A percentile compares a stretch with the other conserved stretches of the same genome.
phyloP scores from a whole-genome alignment of 2,113 vertebrate species.

The Megaleporinus macrocephalus region DNA sequence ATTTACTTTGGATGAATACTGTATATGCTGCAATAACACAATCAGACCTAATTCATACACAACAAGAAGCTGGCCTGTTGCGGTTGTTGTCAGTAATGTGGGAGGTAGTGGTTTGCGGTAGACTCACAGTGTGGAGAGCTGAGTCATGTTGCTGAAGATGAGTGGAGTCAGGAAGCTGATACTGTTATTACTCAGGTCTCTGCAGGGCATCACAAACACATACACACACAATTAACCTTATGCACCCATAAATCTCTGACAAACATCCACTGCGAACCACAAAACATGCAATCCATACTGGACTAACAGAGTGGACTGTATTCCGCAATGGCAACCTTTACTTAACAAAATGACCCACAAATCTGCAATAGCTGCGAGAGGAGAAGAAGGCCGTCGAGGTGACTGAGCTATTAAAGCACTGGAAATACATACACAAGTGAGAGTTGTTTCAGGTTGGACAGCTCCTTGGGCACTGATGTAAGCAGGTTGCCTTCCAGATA shows the following conservation, averaged over 20 bases:
- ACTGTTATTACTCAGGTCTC: slow-evolving; percentile 99
- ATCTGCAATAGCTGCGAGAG: not conserved
- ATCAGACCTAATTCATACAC: too few species aligned
- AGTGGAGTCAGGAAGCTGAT: slow-evolving; percentile 86
- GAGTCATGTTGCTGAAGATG: slow-evolving; percentile 97
- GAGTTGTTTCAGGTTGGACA: slow-evolving; percentile 87
- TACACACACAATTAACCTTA: slow-evolving; percentile 18
- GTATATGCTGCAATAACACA: not conserved
- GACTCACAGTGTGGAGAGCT: slow-evolving; percentile 89
- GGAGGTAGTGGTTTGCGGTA: slow-evolving; percentile 71
- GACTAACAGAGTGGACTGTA: not conserved
- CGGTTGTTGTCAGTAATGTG: slow-evolving; percentile 12
- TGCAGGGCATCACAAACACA: slow-evolving; percentile 62
- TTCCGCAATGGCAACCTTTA: not conserved
- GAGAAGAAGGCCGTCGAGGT: not conserved
- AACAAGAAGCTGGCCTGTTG: not conserved
- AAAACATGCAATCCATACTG: not conserved
- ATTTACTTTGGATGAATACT: too few species aligned
- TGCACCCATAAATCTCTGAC: not conserved
- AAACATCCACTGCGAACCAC: not conserved
- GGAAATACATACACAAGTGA: slow-evolving; percentile 82
- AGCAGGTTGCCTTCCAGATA: slow-evolving; percentile 97
- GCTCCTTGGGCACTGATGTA: slow-evolving; percentile 89
- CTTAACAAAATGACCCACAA: not conserved
- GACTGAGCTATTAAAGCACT: not conserved